phyloP scores from a whole-genome alignment of 2,888 invertebrate species.

The Mimachlamys varia region DNA sequence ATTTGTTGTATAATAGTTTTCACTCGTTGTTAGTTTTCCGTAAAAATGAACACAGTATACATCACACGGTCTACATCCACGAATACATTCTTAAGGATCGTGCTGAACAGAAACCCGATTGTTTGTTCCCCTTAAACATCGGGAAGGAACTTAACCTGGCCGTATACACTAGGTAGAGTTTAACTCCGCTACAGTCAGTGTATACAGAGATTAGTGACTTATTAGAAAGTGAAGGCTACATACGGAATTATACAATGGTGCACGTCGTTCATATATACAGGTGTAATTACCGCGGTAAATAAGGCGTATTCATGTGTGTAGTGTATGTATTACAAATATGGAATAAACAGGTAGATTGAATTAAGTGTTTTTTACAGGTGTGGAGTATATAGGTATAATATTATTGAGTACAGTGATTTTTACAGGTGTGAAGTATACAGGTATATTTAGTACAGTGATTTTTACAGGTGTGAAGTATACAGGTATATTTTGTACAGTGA shows the following conservation, averaged over 20 bases:
- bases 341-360: too few relatives aligned
- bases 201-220: background rate
- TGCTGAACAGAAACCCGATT: background rate
- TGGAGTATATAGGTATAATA: too few relatives aligned
- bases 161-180: background rate
- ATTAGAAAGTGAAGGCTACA: slow-evolving; percentile 18
- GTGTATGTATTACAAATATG: background rate
- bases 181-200: background rate
- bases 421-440: too few relatives aligned
- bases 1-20: background rate
- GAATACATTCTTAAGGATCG: background rate
- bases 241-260: background rate
- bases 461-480: too few relatives aligned
- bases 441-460: too few relatives aligned
- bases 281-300: background rate
- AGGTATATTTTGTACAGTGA: too few relatives aligned
- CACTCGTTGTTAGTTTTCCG: background rate
- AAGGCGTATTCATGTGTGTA: background rate
- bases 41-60: background rate
- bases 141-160: background rate
- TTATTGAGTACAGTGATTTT: too few relatives aligned
- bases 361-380: too few relatives aligned
- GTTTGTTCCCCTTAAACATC: background rate
- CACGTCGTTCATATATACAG: background rate
- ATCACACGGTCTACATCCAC: background rate